phyloP scores from a whole-genome alignment of 2,888 invertebrate genomes.

The Congeria kusceri region DNA sequence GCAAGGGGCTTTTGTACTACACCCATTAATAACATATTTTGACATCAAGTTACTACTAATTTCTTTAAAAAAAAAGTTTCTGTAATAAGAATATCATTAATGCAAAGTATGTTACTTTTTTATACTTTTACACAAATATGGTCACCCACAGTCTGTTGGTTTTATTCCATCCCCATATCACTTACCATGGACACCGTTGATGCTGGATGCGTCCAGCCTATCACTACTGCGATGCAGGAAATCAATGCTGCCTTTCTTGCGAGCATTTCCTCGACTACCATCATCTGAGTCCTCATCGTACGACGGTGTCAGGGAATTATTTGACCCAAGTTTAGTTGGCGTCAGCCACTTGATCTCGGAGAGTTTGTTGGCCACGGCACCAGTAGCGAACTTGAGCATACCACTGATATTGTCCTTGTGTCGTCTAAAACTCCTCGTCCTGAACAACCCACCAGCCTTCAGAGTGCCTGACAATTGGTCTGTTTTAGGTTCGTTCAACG shows the following conservation, averaged over 20 bases:
- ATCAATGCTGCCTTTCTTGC: slow-evolving; percentile 65
- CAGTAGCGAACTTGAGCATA: slow-evolving; percentile 76
- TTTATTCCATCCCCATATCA: background rate
- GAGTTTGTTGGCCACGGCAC: slow-evolving; percentile 78
- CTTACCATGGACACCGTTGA: slow-evolving; percentile 50
- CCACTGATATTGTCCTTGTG: slow-evolving; percentile 78
- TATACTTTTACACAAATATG: too few species aligned
- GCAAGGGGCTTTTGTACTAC: too few species aligned
- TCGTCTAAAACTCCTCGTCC: slow-evolving; percentile 67
- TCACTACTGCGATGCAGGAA: slow-evolving; percentile 62
- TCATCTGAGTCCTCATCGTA: slow-evolving; percentile 75
- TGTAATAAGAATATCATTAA: too few species aligned
- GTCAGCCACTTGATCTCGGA: slow-evolving; percentile 83
- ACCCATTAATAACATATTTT: too few species aligned
- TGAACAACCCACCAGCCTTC: slow-evolving; percentile 48
- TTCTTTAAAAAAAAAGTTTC: too few species aligned
- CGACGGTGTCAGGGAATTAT: slow-evolving; percentile 70
- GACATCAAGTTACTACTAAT: too few species aligned
- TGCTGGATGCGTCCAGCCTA: slow-evolving; percentile 53
- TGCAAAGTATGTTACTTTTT: too few species aligned
- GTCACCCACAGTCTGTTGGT: too few species aligned
- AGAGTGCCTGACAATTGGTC: slow-evolving; percentile 32
- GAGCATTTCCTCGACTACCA: slow-evolving; percentile 27
- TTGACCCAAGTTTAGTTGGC: slow-evolving; percentile 76
- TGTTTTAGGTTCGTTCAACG: slow-evolving; percentile 63